Evolutionary conservation across 2,888 invertebrate species (phyloP).

Genomic region (Serrognathus titanus): DNA sequence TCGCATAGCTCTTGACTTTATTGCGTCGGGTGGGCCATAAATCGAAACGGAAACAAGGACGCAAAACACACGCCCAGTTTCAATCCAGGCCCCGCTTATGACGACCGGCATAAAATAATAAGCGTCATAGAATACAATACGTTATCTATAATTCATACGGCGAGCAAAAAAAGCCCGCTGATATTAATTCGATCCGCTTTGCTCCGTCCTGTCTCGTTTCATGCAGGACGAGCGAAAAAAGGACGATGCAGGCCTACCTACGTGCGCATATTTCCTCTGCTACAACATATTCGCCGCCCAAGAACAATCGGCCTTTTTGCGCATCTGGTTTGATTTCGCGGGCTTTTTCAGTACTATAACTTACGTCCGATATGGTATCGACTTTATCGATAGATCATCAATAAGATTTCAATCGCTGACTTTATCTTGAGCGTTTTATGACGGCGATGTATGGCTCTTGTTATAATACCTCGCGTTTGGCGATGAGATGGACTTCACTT

Average conservation of each 20-base stretch:
- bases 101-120: conserved; percentile 37
- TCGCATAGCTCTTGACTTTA: conserved; percentile 18
- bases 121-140: conserved; percentile 44
- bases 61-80: conserved; percentile 36
- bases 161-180: conserved; percentile 4
- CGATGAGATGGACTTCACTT: too few species aligned
- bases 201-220: not conserved
- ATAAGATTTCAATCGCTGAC: conserved; percentile 10
- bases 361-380: conserved; percentile 12
- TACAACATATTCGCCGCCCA: conserved; percentile 46
- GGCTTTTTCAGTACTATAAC: not conserved
- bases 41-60: conserved; percentile 31
- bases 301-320: conserved; percentile 33
- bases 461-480: too few species aligned
- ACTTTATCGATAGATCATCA: conserved; percentile 15
- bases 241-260: conserved; percentile 11
- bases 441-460: too few species aligned
- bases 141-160: conserved; percentile 46
- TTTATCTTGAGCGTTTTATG: not conserved
- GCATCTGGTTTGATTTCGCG: not conserved
- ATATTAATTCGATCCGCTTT: conserved; percentile 1
- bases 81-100: conserved; percentile 38
- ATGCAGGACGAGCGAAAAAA: not conserved
- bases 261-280: conserved; percentile 22
- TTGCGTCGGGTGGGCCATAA: conserved; percentile 27